Base-by-base conservation (phyloP, 2,113 vertebrate genomes). In the zebrafish (Danio rerio) region DNA sequence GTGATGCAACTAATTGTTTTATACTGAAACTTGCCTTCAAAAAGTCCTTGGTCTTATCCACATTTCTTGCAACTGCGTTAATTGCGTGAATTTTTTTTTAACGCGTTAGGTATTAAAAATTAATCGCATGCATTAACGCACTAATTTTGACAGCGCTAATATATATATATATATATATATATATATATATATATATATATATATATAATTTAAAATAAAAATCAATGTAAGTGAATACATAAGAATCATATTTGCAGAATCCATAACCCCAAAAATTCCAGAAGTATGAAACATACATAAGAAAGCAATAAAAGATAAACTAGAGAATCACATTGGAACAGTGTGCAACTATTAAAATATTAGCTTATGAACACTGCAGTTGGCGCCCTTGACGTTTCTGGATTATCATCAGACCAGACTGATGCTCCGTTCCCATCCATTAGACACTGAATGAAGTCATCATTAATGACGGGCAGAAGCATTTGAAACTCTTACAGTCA, bases 341-440 rank as follows among this genome's bases (percentile, higher is more conserved):
- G 42, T 68, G 15, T 11, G 42, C 42, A 11, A 18, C 16, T 47
- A 68, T 47, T 69, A 7, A 69, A 69, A 69, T 47, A 69, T 69
- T 69, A 69, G 65, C 42, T 69, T 69, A 7, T 47, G 43, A 11
- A 47, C 45, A 68, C 16, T 47, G 13, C 70, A 40, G 20, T 72
- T 55, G 70, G 12, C 8, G 13, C 49, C 15, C 70, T 55, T 72
- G 50, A 55, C 49, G 40, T 72, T 55, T 72, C 70, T 55, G 49
- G 16, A 53, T 72, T 72, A 69, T 47, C 8, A 42, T 53, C 5
- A 10, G 21, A n/a, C 70, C 55, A 16, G 20, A 56, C 31, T 74
- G 40, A 58, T 2, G 31, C 49, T 53, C 40, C 5, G 52, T 43
- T 56, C 15, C n/a, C 52, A 56, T 56, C 31, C 16, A 73, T 56